A percentile compares a stretch with the other conserved stretches of the same genome.
Conservation (phyloP, 64 coral and sea anemone genomes). For the Acropora yongei region DNA sequence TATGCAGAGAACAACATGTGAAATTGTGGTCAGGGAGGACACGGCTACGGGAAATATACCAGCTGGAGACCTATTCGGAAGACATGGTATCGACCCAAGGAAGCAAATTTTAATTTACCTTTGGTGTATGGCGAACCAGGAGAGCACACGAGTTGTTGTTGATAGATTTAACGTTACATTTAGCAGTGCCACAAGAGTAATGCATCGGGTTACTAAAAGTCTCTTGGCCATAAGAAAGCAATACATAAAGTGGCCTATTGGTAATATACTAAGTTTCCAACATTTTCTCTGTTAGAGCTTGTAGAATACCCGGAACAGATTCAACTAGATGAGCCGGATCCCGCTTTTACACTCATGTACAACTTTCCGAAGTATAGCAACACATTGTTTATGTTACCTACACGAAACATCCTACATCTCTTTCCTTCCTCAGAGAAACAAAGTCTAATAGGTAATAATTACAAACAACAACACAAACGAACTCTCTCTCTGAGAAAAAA, state of each 20-base stretch:
- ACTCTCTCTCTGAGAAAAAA: too few relatives aligned
- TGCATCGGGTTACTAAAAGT: slow-evolving; percentile 54
- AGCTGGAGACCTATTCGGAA: slow-evolving; percentile 46
- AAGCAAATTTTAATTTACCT: slow-evolving; percentile 66
- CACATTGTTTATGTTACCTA: too few relatives aligned
- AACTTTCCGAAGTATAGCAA: too few relatives aligned
- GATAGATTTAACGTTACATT: slow-evolving; percentile 71
- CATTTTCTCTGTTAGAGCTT: not conserved
- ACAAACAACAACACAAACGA: too few relatives aligned
- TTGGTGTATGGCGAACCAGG: slow-evolving; percentile 56
- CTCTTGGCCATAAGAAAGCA: slow-evolving; percentile 33
- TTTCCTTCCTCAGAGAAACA: too few relatives aligned
- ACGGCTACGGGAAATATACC: slow-evolving; percentile 41
- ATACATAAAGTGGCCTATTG: slow-evolving; percentile 60
- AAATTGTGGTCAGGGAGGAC: slow-evolving; percentile 18
- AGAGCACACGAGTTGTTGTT: slow-evolving; percentile 37
- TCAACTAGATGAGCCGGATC: too few relatives aligned
- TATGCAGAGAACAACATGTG: slow-evolving; percentile 46
- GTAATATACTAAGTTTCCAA: slow-evolving; percentile 4
- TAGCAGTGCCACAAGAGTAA: slow-evolving; percentile 49
- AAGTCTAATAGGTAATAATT: too few relatives aligned
- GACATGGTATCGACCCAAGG: slow-evolving; percentile 45
- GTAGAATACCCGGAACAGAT: too few relatives aligned
- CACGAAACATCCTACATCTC: too few relatives aligned
- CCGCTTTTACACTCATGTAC: too few relatives aligned